Percentiles rank a stretch among this genome's conserved stretches.
phyloP scores from a whole-genome alignment of 2,888 invertebrate species.

The Drosophila koepferae region DNA sequence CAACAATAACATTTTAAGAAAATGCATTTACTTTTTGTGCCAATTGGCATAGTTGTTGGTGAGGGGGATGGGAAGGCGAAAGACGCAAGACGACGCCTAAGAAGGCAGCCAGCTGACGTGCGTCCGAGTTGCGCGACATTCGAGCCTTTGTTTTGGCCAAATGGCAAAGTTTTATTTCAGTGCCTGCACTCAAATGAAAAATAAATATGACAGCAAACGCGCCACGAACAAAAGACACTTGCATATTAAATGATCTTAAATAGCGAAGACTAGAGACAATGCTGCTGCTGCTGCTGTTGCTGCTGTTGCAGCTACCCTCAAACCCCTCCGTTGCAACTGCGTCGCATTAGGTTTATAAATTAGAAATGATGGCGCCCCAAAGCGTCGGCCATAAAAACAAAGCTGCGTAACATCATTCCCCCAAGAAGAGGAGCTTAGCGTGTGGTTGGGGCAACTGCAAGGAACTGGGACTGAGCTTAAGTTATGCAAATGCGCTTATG shows the following conservation, averaged over 20 bases:
- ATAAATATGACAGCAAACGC: constrained; percentile 76
- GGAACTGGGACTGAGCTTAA: constrained; percentile 39
- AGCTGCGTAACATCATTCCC: constrained; percentile 14
- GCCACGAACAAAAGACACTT: constrained; percentile 72
- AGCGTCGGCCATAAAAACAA: constrained; percentile 50
- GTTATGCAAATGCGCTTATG: constrained; percentile 77
- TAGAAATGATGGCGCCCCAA: constrained; percentile 74
- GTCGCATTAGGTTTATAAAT: constrained; percentile 78
- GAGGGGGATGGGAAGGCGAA: not conserved
- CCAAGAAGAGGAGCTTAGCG: not conserved
- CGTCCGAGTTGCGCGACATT: constrained; percentile 64
- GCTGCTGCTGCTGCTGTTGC: constrained; percentile 5
- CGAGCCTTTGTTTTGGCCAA: constrained; percentile 72
- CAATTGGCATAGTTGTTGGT: constrained; percentile 44
- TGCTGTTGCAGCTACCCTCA: constrained; percentile 4
- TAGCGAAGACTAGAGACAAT: constrained; percentile 75
- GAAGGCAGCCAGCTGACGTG: constrained; percentile 69
- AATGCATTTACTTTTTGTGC: constrained; percentile 70
- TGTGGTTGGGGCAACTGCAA: not conserved
- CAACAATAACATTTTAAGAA: constrained; percentile 60
- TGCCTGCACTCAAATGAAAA: constrained; percentile 76
- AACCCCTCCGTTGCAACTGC: constrained; percentile 53
- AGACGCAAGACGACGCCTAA: not conserved
- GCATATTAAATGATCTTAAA: constrained; percentile 81
- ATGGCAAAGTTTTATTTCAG: constrained; percentile 79